phyloP scores from a whole-genome alignment of 2,113 vertebrate genomes.

The Scophthalmus maximus region DNA sequence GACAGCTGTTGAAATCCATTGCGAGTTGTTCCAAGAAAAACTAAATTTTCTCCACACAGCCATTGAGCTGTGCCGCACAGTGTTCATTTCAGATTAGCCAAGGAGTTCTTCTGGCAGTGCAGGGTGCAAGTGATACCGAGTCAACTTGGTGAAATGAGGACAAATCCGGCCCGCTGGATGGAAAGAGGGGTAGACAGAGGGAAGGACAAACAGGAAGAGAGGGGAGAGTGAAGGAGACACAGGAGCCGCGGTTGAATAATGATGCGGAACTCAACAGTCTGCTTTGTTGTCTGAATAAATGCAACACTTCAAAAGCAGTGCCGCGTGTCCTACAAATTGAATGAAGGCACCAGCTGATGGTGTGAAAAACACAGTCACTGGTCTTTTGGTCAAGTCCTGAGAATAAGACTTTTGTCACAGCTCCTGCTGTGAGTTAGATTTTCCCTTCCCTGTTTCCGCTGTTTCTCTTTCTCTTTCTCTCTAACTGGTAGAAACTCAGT shows the following conservation, averaged over 20 bases:
- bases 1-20: constrained; percentile 16
- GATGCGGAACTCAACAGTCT: constrained; percentile 10
- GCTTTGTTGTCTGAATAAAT: background rate
- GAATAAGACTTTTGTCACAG: background rate
- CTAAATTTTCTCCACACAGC: constrained; percentile 11
- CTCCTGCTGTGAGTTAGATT: background rate
- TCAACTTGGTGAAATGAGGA: constrained; percentile 48
- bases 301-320: background rate
- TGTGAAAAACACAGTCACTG: background rate
- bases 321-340: background rate
- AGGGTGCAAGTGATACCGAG: constrained; percentile 11
- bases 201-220: constrained; percentile 14
- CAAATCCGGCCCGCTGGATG: constrained; percentile 12
- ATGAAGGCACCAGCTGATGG: background rate
- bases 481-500: background rate
- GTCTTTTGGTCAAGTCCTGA: background rate
- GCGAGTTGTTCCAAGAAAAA: constrained; percentile 20
- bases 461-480: background rate
- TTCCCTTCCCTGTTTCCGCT: no score
- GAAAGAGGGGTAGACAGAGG: constrained; percentile 5
- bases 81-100: background rate
- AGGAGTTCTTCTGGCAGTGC: constrained; percentile 34
- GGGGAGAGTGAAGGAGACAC: background rate
- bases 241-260: constrained; percentile 12
- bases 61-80: constrained; percentile 11